Evolutionary conservation across 37 sponge, comb jelly and placozoan genomes (phyloP), one percentile per base, ranked within the genome.

Genomic region (Theonella swinhoei): DNA sequence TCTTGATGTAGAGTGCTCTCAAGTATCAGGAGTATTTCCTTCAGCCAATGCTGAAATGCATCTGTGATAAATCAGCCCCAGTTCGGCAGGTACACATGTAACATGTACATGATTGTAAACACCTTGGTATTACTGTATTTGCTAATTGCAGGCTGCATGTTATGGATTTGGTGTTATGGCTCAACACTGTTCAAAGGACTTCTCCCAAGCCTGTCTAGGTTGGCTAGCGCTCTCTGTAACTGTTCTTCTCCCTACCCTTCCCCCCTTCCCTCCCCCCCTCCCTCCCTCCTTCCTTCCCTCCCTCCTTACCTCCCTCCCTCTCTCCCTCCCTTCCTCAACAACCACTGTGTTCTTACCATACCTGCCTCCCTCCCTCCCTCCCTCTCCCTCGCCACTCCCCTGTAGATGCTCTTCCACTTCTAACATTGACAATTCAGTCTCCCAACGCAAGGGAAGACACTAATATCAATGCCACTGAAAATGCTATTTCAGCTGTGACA

Each of bases 101-200:
- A 32, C n/a, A n/a, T n/a, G n/a, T n/a, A n/a, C n/a, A n/a, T n/a
- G n/a, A 28, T n/a, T n/a, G n/a, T n/a, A n/a, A n/a, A n/a, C n/a
- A n/a, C n/a, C n/a, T n/a, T n/a, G n/a, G n/a, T n/a, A n/a, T n/a
- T 47, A 47, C 14, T 47, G 14, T 14, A 14, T 47, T 17, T 47
- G 11, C 1, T 80, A 0, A 42, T 3, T n/a, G 23, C 70, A 98
- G 86, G 97, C 99, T 35, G 92, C 99, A 5, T 84, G 86, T 33
- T 99, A 94, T 82, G 99, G 99, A 0, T 42, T 94, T 1, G 99
- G 99, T 11, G 83, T 95, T 33, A 90, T 97, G 89, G 96, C 98
- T 1, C 93, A 93, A 30, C 72, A 70, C 64, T 88, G 91, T 36
- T 41, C 88, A 2, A 91, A 97, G 42, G 91, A 90, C 38, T 97